Evolutionary conservation across 1,140 invertebrate species (phyloP).

Genomic region (Zaprionus nigranus): DNA sequence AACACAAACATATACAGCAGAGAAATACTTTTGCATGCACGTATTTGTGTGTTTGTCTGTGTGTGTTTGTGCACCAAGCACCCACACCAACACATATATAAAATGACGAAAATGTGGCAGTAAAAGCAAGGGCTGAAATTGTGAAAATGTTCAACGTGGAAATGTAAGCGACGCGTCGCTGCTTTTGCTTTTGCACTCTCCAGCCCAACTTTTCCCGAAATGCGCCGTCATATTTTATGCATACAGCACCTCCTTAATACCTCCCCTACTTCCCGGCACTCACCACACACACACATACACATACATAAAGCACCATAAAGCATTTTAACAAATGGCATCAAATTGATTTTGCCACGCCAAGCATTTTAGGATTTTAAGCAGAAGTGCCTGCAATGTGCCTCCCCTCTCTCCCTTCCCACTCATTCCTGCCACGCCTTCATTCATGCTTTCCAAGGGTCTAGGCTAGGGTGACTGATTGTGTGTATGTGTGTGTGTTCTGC

Average conservation of each 20-base stretch:
- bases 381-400: constrained; percentile 13
- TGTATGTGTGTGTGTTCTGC: constrained; percentile 24
- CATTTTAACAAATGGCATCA: constrained; percentile 75
- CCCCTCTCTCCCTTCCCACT: background rate
- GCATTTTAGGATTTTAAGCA: constrained; percentile 65
- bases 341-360: constrained; percentile 75
- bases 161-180: constrained; percentile 21
- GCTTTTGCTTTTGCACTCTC: constrained; percentile 38
- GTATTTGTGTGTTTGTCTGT: background rate
- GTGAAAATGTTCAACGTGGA: constrained; percentile 39
- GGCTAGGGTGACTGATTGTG: constrained; percentile 20
- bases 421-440: background rate
- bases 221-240: constrained; percentile 58
- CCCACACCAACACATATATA: constrained; percentile 21
- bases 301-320: constrained; percentile 40
- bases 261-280: too few species aligned
- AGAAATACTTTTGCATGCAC: constrained; percentile 11
- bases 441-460: constrained; percentile 1
- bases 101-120: constrained; percentile 52
- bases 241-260: constrained; percentile 4
- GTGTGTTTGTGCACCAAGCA: background rate
- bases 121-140: constrained; percentile 35
- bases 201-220: constrained; percentile 46
- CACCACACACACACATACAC: constrained; percentile 3
- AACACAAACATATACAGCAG: constrained; percentile 42